Conservation (phyloP, 2,797 vertebrate genomes). For the Sebastes hubbsi region DNA sequence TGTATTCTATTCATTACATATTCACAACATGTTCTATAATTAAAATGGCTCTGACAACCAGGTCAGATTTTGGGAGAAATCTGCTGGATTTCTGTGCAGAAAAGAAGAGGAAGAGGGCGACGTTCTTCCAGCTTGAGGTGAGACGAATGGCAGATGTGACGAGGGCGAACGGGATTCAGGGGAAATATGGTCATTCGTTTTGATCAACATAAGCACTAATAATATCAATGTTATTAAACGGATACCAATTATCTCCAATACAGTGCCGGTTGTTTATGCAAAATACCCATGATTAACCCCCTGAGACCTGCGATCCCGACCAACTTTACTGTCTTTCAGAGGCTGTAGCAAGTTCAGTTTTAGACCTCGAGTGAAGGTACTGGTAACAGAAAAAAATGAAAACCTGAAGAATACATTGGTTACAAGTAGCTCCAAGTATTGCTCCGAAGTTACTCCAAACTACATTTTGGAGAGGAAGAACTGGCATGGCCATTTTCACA, state of each 20-base stretch:
- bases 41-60: conserved; percentile 26
- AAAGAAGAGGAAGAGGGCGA: background rate
- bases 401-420: too few species aligned
- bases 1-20: conserved; percentile 25
- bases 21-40: conserved; percentile 33
- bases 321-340: too few species aligned
- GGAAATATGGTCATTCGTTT: conserved; percentile 14
- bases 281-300: conserved; percentile 5
- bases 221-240: conserved; percentile 12
- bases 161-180: background rate
- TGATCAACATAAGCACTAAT: conserved; percentile 26
- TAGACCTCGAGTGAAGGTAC: too few species aligned
- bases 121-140: background rate
- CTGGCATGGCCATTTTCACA: too few species aligned
- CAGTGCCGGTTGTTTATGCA: background rate
- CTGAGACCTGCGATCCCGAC: too few species aligned
- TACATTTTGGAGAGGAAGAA: too few species aligned
- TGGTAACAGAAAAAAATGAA: too few species aligned
- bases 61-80: conserved; percentile 18
- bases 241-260: conserved; percentile 13
- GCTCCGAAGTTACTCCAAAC: too few species aligned
- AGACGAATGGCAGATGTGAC: conserved; percentile 8
- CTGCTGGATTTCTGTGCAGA: conserved; percentile 15
- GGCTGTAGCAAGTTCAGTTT: too few species aligned
- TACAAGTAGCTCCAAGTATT: too few species aligned